Percentiles rank a stretch among this genome's conserved stretches.
Conservation (phyloP, 2,888 invertebrate species). For the Vandiemenella viatica region DNA sequence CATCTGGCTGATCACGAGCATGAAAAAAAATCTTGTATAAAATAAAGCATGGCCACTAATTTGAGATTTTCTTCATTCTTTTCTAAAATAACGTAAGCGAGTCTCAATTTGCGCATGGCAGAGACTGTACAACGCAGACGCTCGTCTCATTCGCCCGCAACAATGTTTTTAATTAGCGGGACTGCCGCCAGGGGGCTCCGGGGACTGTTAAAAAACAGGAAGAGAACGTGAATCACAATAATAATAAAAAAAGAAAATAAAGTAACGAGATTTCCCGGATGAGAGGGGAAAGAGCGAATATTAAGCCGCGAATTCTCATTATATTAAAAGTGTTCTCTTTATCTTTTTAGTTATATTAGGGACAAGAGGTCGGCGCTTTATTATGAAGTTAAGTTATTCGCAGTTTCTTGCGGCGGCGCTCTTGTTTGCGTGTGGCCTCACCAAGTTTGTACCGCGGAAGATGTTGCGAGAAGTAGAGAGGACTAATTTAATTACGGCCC, state of each 20-base stretch:
- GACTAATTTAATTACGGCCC: no score
- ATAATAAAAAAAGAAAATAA: conserved; percentile 16
- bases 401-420: conserved; percentile 2
- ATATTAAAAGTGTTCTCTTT: conserved; percentile 14
- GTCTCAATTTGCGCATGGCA: background rate
- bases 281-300: conserved; percentile 14
- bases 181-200: conserved; percentile 25
- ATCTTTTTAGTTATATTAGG: conserved; percentile 13
- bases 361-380: conserved; percentile 7
- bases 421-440: conserved; percentile 20
- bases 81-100: no score
- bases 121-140: background rate
- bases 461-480: no score
- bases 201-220: conserved; percentile 8
- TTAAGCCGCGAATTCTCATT: conserved; percentile 16
- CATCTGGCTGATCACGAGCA: no score
- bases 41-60: no score
- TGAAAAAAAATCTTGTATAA: no score
- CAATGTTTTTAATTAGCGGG: conserved; percentile 33
- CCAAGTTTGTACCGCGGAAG: conserved; percentile 10
- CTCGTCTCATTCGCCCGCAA: conserved; percentile 23
- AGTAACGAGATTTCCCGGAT: conserved; percentile 12
- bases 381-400: conserved; percentile 5
- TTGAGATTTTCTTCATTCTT: no score
- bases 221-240: conserved; percentile 12